Evolutionary conservation across 2,797 vertebrate species (phyloP), one percentile per base, ranked within the genome.

Genomic region (Lacerta agilis): DNA sequence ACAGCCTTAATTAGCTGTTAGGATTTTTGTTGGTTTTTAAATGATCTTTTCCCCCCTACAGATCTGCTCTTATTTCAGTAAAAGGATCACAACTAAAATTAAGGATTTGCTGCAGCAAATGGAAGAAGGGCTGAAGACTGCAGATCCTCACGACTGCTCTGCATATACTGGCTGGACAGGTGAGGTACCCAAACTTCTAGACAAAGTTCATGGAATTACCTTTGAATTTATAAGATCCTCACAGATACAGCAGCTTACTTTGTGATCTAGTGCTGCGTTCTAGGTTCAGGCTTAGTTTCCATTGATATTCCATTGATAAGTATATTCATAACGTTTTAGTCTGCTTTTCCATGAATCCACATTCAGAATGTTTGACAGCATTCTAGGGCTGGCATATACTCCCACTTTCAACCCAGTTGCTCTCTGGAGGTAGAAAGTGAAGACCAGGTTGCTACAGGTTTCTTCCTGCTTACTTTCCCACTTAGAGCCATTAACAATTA

Each of bases 131-230:
- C 96, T 99, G 87, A 99, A 98, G 95, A 99, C 98, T 0, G 98
- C 98, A 0, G 98, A 99, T 89, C 99, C 99, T 0, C 98, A 99
- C 8, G 99, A 99, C 86, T 98, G 98, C 94, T 99, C 98, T 90
- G 95, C 98, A 0, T 99, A 99, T 90, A 99, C 99, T 0, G 99
- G 99, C 61, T 99, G 98, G 98, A 98, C 98, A 95, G 99, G 99
- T 99, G 81, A 94, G 97, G 84, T 72, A 71, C 18, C 88, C 79
- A 5, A 18, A 10, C 3, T 41, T 8, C 66, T n/a, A 23, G 18
- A 33, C 49, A 83, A 20, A 66, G 17, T 36, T 43, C 18, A 33
- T 36, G 36, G n/a, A 38, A 1, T 81, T 71, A 9, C 76, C 73
- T 87, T 91, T 58, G 10, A 82, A 8, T 49, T 89, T 85, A 49